phyloP scores from a whole-genome alignment of 2,888 invertebrate species.

The Rambutsinella grinnellia region DNA sequence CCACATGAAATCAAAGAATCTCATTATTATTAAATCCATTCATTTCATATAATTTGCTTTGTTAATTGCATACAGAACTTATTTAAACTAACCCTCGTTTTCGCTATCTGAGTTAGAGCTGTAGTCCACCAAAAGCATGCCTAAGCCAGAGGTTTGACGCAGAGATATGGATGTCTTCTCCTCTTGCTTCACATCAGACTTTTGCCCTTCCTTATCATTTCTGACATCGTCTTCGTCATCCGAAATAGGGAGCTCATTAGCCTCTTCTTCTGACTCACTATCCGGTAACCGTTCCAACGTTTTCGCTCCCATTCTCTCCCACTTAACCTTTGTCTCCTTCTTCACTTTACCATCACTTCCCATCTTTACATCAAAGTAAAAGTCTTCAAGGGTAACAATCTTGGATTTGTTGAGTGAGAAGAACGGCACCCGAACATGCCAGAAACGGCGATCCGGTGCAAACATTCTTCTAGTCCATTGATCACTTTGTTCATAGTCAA shows the following conservation, averaged over 20 bases:
- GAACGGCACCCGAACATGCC: conserved; percentile 16
- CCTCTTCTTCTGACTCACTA: conserved; percentile 28
- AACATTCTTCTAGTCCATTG: conserved; percentile 7
- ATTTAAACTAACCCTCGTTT: conserved; percentile 18
- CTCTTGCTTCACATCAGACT: background rate
- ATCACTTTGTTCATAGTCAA: conserved; percentile 19
- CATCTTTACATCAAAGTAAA: conserved; percentile 27
- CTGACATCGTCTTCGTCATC: conserved; percentile 50
- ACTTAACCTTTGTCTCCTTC: conserved; percentile 35
- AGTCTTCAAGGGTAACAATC: conserved; percentile 25
- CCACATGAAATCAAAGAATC: too few relatives aligned
- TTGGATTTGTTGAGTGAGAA: conserved; percentile 18
- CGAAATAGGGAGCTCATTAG: conserved; percentile 31
- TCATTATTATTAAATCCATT: too few relatives aligned
- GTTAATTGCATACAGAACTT: background rate
- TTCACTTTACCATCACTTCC: conserved; percentile 29
- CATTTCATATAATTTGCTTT: too few relatives aligned
- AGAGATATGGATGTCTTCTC: background rate
- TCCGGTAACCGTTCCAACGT: conserved; percentile 17
- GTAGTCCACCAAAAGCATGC: conserved; percentile 30
- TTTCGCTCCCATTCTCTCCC: conserved; percentile 27
- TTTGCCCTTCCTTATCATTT: background rate
- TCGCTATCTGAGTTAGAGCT: conserved; percentile 47
- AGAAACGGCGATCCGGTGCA: background rate
- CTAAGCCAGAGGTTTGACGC: too few relatives aligned